Base-by-base conservation (phyloP, 1,140 invertebrate genomes). In the Wasmannia auropunctata region DNA sequence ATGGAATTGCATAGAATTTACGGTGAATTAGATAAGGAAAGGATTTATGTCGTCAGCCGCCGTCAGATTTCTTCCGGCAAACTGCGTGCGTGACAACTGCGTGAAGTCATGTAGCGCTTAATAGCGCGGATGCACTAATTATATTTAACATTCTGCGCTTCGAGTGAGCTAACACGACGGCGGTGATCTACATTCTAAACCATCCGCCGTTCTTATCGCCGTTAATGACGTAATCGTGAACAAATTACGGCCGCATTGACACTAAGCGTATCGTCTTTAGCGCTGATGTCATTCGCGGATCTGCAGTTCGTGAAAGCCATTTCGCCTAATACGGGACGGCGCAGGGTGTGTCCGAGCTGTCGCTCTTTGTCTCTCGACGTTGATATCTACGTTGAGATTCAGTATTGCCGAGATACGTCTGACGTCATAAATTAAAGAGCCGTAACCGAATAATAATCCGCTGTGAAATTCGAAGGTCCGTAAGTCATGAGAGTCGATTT, bases 181-280 rank as follows among this genome's bases (percentile, higher is more conserved):
- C 31, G 22, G 63, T 70, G 49, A 40, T 25, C 63, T 70, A 51
- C 40, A 81, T 81, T 70, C 49, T 56, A 70, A 81, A 70, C 10
- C 22, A 51, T 54, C 22, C 25, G 31, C 16, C 28, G 37, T 40
- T 81, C 49, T 81, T 81, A 81, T 81, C 77, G 34, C 14, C 14
- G 19, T 69, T 86, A 88, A 88, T 89, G 88, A 88, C 76, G 88
- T 88, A 89, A 89, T 89, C 67, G 80, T 62, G 25, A 85, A 74
- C 70, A 75, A 88, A 87, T 89, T 88, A 67, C 77, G 85, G 40
- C 34, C 75, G 60, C 58, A 58, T 60, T 56, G 74, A 75, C 80
- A 86, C 31, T 81, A 89, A 63, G 80, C 56, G 46, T 88, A 77
- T 90, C 65, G 90, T 90, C 88, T 85, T 84, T 28, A 70, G 14